These are phyloP conservation scores for Pemphigus obesinymphae DNA, from an alignment of 1,140 invertebrate species.

Conservation along the genomic window DNA sequence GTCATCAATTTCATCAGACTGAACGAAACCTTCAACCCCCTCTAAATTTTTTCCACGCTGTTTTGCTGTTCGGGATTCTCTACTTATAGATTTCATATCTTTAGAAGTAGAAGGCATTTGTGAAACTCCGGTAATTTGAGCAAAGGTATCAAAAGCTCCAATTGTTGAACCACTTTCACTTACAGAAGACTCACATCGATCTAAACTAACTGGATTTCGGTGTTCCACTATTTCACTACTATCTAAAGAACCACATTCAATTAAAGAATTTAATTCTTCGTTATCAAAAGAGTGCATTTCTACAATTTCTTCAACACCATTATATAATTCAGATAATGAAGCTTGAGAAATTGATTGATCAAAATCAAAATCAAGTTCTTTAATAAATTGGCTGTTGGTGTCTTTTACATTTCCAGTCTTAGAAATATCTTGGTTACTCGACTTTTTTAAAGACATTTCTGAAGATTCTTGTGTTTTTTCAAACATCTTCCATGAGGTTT, in stretches of 20 bases:
- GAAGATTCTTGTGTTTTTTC: not conserved
- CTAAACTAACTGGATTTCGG: not conserved
- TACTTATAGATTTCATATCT: not conserved
- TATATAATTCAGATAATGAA: slow-evolving; percentile 21
- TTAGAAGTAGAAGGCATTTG: not conserved
- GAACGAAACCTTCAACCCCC: not conserved
- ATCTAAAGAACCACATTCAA: slow-evolving; percentile 8
- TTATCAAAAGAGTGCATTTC: slow-evolving; percentile 29
- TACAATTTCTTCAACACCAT: slow-evolving; percentile 32
- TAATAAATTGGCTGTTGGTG: not conserved
- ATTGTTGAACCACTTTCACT: slow-evolving; percentile 4
- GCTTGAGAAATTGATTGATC: slow-evolving; percentile 20
- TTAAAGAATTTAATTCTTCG: slow-evolving; percentile 21
- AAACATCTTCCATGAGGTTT: not conserved
- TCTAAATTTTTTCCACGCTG: not conserved
- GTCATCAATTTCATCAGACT: not conserved
- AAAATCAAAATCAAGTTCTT: slow-evolving; percentile 27
- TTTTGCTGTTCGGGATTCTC: not conserved
- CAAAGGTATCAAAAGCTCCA: slow-evolving; percentile 27
- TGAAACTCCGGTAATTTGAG: not conserved
- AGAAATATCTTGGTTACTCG: not conserved
- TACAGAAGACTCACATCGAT: not conserved
- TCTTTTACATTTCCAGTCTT: not conserved
- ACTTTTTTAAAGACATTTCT: not conserved
- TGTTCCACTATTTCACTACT: not conserved